Base-by-base conservation (phyloP, 1,140 invertebrate species). In the Heliconius hewitsoni region DNA sequence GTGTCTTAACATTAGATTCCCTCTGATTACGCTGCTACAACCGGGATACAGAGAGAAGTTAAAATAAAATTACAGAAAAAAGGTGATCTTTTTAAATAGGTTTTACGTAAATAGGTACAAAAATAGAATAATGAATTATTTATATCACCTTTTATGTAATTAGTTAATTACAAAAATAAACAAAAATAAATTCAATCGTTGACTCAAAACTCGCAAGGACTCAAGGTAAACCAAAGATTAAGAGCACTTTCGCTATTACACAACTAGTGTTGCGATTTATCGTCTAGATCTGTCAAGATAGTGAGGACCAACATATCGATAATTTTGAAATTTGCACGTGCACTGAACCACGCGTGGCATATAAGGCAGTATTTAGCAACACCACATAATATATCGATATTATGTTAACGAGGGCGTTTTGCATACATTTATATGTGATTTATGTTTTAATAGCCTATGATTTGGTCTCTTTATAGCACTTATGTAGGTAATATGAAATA, bases 251-350 rank as follows among this genome's bases (percentile, higher is more conserved):
- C 55, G 55, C 75, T 46, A 75, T 76, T 76, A 70, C 60, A 66
- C 60, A 76, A 76, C 37, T 46, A 50, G 34, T 76, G 57, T 55
- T 27, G 75, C 42, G 60, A 76, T 60, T 60, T 60, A 60, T 19
- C 50, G 50, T 60, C n/a, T 60, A 60, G 8, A 60, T n/a, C 55
- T 60, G 55, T 60, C 55, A 19, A n/a, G 55, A 60, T 23, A 60
- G 55, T 60, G 55, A 60, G 55, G 55, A 27, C n/a, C n/a, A 9
- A 60, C 9, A 3, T 71, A 27, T 66, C 75, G 75, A 46, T 76
- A 76, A 60, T 76, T 79, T 79, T 75, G 78, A 71, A 79, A 79
- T 72, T 71, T 37, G 73, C 73, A 79, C 78, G 78, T 79, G 78
- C 75, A 52, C 18, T 6, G 50, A 74, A 79, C 78, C 78, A 74